These are phyloP conservation scores for Neosilurus hyrtlii DNA, from an alignment of 2,797 vertebrate genomes.

Conservation along the genomic window DNA sequence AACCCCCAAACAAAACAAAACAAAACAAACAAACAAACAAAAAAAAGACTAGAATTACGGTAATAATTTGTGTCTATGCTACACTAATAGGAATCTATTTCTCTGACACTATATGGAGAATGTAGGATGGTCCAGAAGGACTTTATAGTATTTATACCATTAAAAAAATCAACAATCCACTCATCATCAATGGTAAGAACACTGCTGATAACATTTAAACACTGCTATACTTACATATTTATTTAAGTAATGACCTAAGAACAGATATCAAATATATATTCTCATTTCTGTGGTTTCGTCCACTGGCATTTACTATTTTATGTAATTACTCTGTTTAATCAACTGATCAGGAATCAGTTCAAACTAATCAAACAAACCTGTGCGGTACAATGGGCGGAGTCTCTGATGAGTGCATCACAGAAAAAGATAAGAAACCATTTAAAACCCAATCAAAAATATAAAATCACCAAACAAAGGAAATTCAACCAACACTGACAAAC, in stretches of 20 bases:
- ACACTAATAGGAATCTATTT: neutral
- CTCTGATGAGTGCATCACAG: neutral
- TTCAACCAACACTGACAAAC: constrained; percentile 28
- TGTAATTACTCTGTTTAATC: neutral
- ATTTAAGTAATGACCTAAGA: constrained; percentile 37
- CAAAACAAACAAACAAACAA: no score
- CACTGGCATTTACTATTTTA: neutral
- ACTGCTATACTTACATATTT: constrained; percentile 3
- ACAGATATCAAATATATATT: constrained; percentile 36
- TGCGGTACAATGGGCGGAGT: neutral
- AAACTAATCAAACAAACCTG: neutral
- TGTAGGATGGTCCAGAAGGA: neutral
- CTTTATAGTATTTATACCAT: neutral
- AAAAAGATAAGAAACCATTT: neutral
- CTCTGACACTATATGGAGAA: neutral
- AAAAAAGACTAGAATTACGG: neutral
- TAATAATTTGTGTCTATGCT: constrained; percentile 20
- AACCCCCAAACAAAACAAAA: no score
- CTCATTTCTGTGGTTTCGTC: constrained; percentile 11
- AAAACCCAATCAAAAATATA: constrained; percentile 1
- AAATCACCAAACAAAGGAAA: constrained; percentile 42
- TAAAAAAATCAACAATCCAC: neutral
- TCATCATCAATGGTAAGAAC: constrained; percentile 2
- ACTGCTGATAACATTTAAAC: constrained; percentile 9
- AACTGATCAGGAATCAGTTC: neutral